Evolutionary conservation across 2,113 vertebrate genomes (phyloP), one percentile per base, ranked within the genome.

Genomic region (Ceyx cyanopectus): DNA sequence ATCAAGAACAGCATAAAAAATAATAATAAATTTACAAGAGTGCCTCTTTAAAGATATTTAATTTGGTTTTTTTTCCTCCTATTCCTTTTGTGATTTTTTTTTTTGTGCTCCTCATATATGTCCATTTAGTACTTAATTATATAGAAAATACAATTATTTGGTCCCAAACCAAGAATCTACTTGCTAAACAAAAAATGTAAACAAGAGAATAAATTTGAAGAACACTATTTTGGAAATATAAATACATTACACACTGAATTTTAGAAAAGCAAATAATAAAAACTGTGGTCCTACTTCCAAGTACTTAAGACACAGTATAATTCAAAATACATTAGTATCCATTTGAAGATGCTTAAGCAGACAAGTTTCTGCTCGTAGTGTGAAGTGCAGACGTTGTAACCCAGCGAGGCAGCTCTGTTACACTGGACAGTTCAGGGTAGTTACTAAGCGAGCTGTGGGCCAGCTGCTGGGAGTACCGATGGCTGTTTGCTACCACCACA

Each of bases 151-250:
- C 10, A 73, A 29, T 57, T 81, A 67, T 76, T 92, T 94, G 74
- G 32, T 76, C 30, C 6, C 5, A 46, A 76, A 32, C 74, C 86
- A 95, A 86, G 34, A 89, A 92, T 34, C 22, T 12, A 18, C 57
- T 88, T 74, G 37, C 43, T 75, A 69, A 84, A 90, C 22, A 75
- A 56, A 73, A 84, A 67, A 23, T 34, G 5, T 40, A 72, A 90
- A 84, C 11, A 34, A 27, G n/a, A 85, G 24, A 88, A 94, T 60
- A 93, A 81, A 79, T 68, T 17, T 63, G 45, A 63, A 60, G 92
- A 94, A 60, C 27, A 51, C 5, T 32, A 74, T 75, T 81, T 83
- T 61, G 46, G 14, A 88, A 95, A 78, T 45, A 3, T 2, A 0
- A 79, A 86, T 26, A 10, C 60, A 70, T 48, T 70, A 72, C 43